Base-by-base conservation (phyloP, 2,888 invertebrate species). In the Frankliniella intonsa region DNA sequence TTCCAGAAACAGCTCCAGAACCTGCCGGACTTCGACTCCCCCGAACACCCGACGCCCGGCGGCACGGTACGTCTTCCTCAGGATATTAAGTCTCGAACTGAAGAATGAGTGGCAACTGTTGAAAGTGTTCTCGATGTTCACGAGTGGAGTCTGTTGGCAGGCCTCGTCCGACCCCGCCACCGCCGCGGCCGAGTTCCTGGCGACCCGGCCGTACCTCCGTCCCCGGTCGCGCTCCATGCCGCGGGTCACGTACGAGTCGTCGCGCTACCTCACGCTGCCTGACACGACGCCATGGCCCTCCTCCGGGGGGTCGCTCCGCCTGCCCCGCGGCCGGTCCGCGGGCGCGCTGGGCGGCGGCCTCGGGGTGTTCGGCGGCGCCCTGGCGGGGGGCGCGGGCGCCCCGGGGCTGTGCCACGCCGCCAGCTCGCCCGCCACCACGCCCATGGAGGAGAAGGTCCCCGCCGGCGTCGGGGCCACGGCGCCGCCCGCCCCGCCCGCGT, bases 1-100 rank as follows among this genome's bases (percentile, higher is more conserved):
- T 90, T 91, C 85, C 90, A 91, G 86, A 87, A 90, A 84, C 90
- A 90, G 84, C 87, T 91, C 49, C 91, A 90, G 85, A 91, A 91
- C 86, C 86, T 91, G 83, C 91, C 91, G 0, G 88, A 88, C 84
- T 87, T 88, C 83, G 88, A 88, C 83, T 87, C 87, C n/a, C 86
- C 87, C 7, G 88, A 88, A 83, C 86, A 86, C 65, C 86, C 87
- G 14, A 84, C 84, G 2, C 84, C 83, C 12, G 83, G 83, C 19
- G 83, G 82, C n/a, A 81, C 83, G 69, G 69, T 76, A 25, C 25
- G 69, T 62, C 51, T n/a, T n/a, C n/a, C n/a, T n/a, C n/a, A n/a
- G n/a, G n/a, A n/a, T n/a, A n/a, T n/a, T n/a, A n/a, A n/a, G n/a
- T 38, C 38, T 5, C 38, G 38, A n/a, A n/a, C n/a, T n/a, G n/a